Evolutionary conservation across 2,797 vertebrate genomes (phyloP), one percentile per base, ranked within the genome.

Genomic region (Microhierax caerulescens): DNA sequence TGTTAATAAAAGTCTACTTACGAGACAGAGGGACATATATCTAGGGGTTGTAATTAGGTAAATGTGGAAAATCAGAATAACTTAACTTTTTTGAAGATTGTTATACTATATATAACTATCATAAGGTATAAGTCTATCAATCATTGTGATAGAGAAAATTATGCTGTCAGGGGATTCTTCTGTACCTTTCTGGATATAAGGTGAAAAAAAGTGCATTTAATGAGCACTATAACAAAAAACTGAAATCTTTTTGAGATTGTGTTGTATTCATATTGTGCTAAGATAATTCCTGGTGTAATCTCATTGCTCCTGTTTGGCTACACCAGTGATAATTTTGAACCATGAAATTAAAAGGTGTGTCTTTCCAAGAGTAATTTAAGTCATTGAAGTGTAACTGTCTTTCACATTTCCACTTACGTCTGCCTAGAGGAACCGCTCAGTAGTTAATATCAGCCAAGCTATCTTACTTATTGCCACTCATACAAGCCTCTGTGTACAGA

Each of bases 341-440:
- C 28, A 68, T 63, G 21, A 65, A 75, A 85, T 95, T 75, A 72
- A 83, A 95, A 85, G 18, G 5, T 67, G 8, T 50, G 32, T 73
- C n/a, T 93, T 93, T 89, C 56, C 23, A 78, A 84, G 87, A 91
- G 53, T 34, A 81, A 36, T 93, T 87, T 70, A 85, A 91, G 48
- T 85, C 12, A 48, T 79, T 64, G n/a, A 80, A 83, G 28, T 57
- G 12, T 84, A 79, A 70, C 30, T 78, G 13, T 84, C 30, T 92
- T 65, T 37, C 48, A 36, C 9, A 5, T 92, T 77, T 86, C 63
- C 32, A 17, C 19, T 90, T 80, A 24, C 1, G 18, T 70, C 43
- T 91, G 45, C 53, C 18, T 57, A 34, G 63, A 91, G 43, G 43
- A 95, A 60, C 16, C 30, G 10, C 48, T 64, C 23, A 22, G 23